A percentile compares a stretch with the other conserved stretches of the same genome.
Conservation (phyloP, 1,140 invertebrate species). For the Daktulosphaira vitifoliae region DNA sequence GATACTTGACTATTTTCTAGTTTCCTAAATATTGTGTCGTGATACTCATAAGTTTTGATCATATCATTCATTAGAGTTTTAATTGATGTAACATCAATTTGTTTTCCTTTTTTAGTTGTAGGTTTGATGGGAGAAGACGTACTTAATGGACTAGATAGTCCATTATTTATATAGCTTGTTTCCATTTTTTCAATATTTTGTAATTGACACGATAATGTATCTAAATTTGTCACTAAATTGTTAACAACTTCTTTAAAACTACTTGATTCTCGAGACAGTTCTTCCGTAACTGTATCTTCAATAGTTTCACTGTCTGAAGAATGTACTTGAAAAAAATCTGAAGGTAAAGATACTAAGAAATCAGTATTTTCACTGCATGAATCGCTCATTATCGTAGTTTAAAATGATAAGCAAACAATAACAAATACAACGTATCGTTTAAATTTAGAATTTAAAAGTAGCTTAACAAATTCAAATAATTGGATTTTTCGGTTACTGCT, state of each 20-base stretch:
- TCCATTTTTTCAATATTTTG: slow-evolving; percentile 24
- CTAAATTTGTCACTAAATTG: slow-evolving; percentile 21
- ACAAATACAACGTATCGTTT: too few relatives aligned
- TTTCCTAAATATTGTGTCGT: slow-evolving; percentile 4
- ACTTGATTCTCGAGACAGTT: slow-evolving; percentile 2
- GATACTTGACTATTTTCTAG: neutral
- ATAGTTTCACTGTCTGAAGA: slow-evolving; percentile 14
- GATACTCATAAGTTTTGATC: slow-evolving; percentile 5
- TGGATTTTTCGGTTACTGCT: neutral
- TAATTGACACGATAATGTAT: slow-evolving; percentile 9
- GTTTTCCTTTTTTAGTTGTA: neutral
- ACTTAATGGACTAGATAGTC: slow-evolving; percentile 6
- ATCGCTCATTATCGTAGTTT: slow-evolving; percentile 13
- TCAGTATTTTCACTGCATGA: slow-evolving; percentile 27
- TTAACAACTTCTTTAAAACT: slow-evolving; percentile 23
- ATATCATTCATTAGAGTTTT: slow-evolving; percentile 16
- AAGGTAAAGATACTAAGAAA: slow-evolving; percentile 9
- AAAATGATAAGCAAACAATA: too few relatives aligned
- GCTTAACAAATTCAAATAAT: too few relatives aligned
- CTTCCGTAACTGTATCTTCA: neutral
- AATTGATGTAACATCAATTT: slow-evolving; percentile 7
- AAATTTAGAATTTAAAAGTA: too few relatives aligned
- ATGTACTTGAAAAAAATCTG: slow-evolving; percentile 29
- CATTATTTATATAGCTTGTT: slow-evolving; percentile 11
- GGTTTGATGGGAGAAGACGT: slow-evolving; percentile 12